Evolutionary conservation across 2,888 invertebrate species (phyloP).

Genomic region (Macaria liturata): DNA sequence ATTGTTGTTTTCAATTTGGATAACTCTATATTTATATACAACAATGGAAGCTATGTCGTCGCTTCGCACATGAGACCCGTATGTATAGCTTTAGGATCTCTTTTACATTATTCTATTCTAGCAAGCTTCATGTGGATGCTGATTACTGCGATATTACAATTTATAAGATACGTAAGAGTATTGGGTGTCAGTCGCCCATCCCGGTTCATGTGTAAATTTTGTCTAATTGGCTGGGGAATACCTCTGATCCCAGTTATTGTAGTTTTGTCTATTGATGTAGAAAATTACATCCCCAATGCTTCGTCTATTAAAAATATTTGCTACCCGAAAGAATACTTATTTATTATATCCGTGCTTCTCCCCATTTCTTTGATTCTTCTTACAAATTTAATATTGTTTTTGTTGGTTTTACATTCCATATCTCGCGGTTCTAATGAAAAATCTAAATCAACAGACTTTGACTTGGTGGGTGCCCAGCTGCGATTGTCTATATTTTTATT

Average conservation of each 20-base stretch:
- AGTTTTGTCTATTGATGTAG: constrained; percentile 68
- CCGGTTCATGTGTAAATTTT: constrained; percentile 85
- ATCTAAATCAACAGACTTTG: constrained; percentile 64
- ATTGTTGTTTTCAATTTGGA: constrained; percentile 67
- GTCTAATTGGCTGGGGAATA: constrained; percentile 85
- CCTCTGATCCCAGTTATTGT: constrained; percentile 80
- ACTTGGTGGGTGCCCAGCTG: constrained; percentile 75
- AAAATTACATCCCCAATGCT: constrained; percentile 68
- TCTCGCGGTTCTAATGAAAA: constrained; percentile 77
- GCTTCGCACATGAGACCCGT: constrained; percentile 49
- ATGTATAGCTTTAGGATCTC: constrained; percentile 84
- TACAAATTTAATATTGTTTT: constrained; percentile 80
- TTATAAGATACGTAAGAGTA: constrained; percentile 86
- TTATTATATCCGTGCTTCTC: constrained; percentile 75
- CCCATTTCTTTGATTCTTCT: constrained; percentile 79
- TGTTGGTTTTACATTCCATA: constrained; percentile 80
- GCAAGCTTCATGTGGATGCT: constrained; percentile 89
- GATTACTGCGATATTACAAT: constrained; percentile 86
- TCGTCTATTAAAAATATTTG: constrained; percentile 64
- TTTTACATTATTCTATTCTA: constrained; percentile 86
- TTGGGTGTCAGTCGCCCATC: constrained; percentile 82
- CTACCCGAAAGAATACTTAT: constrained; percentile 78
- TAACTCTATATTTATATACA: constrained; percentile 49
- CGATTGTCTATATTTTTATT: constrained; percentile 83
- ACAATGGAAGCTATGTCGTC: constrained; percentile 45